phyloP scores from a whole-genome alignment of 2,797 vertebrate genomes.

The Spondyliosoma cantharus region DNA sequence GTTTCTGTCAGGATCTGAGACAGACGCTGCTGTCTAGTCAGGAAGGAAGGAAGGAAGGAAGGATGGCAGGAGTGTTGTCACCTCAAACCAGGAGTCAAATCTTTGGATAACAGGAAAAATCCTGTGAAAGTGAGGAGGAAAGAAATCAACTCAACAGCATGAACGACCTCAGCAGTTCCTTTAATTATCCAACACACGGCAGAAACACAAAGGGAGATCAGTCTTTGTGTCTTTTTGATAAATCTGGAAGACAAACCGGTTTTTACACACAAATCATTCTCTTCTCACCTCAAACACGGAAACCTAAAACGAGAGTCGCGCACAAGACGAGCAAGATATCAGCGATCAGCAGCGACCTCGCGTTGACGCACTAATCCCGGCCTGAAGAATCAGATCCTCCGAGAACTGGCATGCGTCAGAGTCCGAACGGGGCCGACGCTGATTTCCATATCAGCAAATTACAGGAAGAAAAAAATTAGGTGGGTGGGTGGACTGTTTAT shows the following conservation, averaged over 20 bases:
- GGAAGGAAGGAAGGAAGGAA: slow-evolving; percentile 1
- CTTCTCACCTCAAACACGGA: neutral
- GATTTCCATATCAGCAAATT: slow-evolving; percentile 63
- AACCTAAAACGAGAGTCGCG: neutral
- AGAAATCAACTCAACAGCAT: neutral
- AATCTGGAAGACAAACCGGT: neutral
- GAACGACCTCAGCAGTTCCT: neutral
- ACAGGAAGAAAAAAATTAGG: slow-evolving; percentile 50
- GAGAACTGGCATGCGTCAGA: slow-evolving; percentile 28
- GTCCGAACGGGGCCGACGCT: slow-evolving; percentile 30
- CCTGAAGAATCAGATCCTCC: slow-evolving; percentile 15
- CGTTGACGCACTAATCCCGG: slow-evolving; percentile 43
- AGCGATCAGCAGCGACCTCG: neutral
- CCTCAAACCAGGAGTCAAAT: neutral
- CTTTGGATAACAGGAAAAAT: neutral
- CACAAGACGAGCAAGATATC: slow-evolving; percentile 19
- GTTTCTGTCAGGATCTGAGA: neutral
- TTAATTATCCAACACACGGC: neutral
- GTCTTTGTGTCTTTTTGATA: neutral
- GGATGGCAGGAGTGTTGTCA: neutral
- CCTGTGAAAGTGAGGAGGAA: neutral
- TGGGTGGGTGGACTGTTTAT: slow-evolving; percentile 13
- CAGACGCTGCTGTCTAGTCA: neutral
- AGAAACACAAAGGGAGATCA: neutral
- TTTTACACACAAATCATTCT: neutral